These are phyloP conservation scores for Pimpla rufipes DNA, from an alignment of 2,888 invertebrate genomes.

Conservation along the genomic window DNA sequence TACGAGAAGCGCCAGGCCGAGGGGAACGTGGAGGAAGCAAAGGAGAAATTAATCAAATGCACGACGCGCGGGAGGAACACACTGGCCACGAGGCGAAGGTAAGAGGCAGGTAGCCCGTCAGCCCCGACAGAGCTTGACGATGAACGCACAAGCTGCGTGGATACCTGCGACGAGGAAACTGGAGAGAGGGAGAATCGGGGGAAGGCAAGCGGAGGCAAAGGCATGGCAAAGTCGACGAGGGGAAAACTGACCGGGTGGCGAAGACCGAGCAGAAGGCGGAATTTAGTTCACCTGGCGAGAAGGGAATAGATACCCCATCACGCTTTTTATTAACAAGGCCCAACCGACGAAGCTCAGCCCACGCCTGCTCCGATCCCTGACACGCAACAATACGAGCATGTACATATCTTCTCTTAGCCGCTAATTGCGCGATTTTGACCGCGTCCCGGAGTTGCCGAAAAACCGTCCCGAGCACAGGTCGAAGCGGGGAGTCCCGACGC, in stretches of 20 bases:
- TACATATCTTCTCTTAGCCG: not conserved
- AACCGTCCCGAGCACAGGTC: not conserved
- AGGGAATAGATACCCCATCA: not conserved
- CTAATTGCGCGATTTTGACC: not conserved
- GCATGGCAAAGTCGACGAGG: too few species aligned
- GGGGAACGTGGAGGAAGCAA: not conserved
- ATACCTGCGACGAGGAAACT: too few species aligned
- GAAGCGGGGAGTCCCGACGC: not conserved
- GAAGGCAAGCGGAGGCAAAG: too few species aligned
- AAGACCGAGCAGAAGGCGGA: not conserved
- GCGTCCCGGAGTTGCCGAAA: not conserved
- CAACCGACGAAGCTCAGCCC: not conserved
- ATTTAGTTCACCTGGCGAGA: not conserved
- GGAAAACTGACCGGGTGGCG: too few species aligned
- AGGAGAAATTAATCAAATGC: not conserved
- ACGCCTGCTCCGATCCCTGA: not conserved
- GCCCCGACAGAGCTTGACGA: not conserved
- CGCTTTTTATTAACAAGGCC: not conserved
- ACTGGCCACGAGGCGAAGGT: not conserved
- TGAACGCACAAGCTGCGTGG: not conserved
- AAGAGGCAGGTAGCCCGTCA: not conserved
- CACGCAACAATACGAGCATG: not conserved
- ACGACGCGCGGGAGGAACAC: not conserved
- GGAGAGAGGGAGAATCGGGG: too few species aligned
- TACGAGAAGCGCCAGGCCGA: too few species aligned